Evolutionary conservation across 2,797 vertebrate genomes (phyloP).

Genomic region (Acanthiza pusilla): DNA sequence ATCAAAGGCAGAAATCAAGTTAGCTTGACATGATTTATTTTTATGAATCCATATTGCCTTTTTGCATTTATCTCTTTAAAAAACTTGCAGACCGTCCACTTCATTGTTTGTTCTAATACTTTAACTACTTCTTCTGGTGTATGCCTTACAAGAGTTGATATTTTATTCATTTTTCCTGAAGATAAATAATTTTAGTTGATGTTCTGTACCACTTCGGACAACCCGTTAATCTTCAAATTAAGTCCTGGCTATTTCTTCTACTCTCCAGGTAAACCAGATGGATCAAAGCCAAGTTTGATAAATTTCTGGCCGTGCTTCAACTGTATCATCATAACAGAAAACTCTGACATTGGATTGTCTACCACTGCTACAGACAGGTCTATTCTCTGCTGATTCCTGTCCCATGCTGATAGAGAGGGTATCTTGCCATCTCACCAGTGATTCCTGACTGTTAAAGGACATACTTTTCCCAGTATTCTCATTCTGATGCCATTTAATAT

Average conservation of each 20-base stretch:
- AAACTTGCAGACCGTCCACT: neutral
- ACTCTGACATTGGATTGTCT: neutral
- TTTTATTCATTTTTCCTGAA: neutral
- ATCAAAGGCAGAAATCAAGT: conserved; percentile 55
- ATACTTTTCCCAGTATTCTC: neutral
- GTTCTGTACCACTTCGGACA: neutral
- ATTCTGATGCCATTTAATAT: neutral
- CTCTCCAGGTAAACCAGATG: neutral
- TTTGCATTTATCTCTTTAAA: neutral
- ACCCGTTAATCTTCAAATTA: neutral
- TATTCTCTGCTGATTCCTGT: neutral
- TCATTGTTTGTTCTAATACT: conserved; percentile 14
- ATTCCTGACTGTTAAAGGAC: neutral
- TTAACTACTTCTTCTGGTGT: neutral
- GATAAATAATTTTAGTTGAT: neutral
- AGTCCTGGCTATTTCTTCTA: neutral
- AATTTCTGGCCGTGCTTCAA: neutral
- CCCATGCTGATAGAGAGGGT: neutral
- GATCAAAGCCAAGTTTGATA: neutral
- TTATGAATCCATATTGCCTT: neutral
- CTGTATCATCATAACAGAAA: neutral
- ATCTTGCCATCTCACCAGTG: neutral
- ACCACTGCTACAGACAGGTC: neutral
- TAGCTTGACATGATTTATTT: conserved; percentile 50
- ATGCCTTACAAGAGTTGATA: neutral